Conservation (phyloP, 2,797 vertebrate genomes). For the Gallirallus australis region DNA sequence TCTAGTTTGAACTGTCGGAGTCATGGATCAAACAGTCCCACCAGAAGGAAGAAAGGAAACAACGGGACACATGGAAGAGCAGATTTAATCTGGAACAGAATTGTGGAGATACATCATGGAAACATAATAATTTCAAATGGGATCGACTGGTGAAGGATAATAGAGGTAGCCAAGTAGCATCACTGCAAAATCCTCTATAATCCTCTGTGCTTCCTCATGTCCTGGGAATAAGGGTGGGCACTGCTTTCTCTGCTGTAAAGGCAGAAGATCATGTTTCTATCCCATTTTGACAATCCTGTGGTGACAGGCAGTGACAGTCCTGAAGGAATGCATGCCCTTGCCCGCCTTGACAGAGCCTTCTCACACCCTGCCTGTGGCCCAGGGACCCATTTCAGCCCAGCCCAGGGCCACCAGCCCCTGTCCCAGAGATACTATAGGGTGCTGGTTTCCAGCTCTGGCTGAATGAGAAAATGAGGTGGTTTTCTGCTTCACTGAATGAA, state of each 20-base stretch:
- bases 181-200: background rate
- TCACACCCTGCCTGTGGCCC: background rate
- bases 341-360: accelerated
- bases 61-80: background rate
- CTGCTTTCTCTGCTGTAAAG: background rate
- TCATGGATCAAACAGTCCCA: background rate
- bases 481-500: background rate
- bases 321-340: accelerated
- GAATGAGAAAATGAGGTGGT: accelerated
- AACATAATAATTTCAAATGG: background rate
- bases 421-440: background rate
- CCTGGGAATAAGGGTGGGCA: background rate
- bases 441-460: background rate
- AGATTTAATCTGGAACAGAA: background rate
- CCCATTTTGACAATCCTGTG: background rate
- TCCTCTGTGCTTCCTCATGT: background rate
- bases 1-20: background rate
- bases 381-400: background rate
- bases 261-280: background rate
- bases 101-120: background rate
- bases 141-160: background rate
- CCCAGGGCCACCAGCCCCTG: background rate
- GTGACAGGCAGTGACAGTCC: background rate
- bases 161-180: background rate
- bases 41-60: background rate